Evolutionary conservation across 2,113 vertebrate species (phyloP).

Genomic region (Cnemophilus loriae): DNA sequence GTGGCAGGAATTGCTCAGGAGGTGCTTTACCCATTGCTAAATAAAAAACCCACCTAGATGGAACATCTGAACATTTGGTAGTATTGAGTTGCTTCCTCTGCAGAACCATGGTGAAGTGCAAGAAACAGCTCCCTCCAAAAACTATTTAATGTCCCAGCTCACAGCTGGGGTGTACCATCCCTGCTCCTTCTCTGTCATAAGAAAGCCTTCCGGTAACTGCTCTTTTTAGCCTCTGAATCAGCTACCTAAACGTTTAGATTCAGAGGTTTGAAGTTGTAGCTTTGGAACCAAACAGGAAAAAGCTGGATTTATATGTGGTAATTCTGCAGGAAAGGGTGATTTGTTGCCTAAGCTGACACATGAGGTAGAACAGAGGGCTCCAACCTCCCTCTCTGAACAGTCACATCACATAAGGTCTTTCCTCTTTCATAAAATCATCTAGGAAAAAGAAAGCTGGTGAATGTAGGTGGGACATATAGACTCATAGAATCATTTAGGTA

Average conservation of each 20-base stretch:
- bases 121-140: not conserved
- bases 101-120: not conserved
- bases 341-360: not conserved
- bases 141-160: not conserved
- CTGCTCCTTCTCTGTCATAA: not conserved
- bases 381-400: not conserved
- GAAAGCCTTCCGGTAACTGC: not conserved
- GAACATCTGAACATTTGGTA: not conserved
- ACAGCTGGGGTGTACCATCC: not conserved
- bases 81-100: not conserved
- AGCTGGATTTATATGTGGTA: rapidly evolving
- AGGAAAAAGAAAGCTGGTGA: not conserved
- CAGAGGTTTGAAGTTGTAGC: not conserved
- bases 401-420: not conserved
- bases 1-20: not conserved
- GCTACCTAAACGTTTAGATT: not conserved
- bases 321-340: not conserved
- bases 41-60: not conserved
- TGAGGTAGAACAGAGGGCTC: not conserved
- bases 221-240: not conserved
- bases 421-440: not conserved
- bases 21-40: not conserved
- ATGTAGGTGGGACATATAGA: not conserved
- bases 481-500: too few species aligned
- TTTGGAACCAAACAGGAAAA: not conserved